phyloP scores from a whole-genome alignment of 2,888 invertebrate genomes.

The Galerucella pusilla region DNA sequence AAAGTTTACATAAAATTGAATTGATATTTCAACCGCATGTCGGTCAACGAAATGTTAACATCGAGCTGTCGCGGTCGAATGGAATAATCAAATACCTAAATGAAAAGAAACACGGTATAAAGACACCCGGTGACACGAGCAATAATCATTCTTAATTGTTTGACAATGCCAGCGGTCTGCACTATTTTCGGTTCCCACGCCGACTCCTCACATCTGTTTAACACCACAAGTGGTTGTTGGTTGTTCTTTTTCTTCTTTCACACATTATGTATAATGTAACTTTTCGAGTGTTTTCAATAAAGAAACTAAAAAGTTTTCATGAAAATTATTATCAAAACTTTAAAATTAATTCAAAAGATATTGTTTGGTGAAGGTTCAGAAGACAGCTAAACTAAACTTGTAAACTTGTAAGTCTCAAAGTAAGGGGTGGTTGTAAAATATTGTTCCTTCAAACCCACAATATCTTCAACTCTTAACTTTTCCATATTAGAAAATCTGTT shows the following conservation, averaged over 20 bases:
- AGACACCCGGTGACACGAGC: slow-evolving; percentile 53
- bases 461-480: neutral
- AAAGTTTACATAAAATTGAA: no score
- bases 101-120: slow-evolving; percentile 46
- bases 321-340: neutral
- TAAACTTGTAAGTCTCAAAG: no score
- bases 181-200: slow-evolving; percentile 51
- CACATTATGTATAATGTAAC: slow-evolving; percentile 1
- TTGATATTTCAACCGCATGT: no score
- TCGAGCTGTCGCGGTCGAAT: slow-evolving; percentile 12
- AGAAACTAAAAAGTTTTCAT: slow-evolving; percentile 17
- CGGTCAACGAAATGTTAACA: no score
- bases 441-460: neutral
- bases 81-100: slow-evolving; percentile 14
- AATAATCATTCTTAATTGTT: slow-evolving; percentile 55
- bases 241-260: slow-evolving; percentile 17
- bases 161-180: slow-evolving; percentile 54
- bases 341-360: neutral
- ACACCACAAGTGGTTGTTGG: slow-evolving; percentile 39
- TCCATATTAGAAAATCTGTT: neutral
- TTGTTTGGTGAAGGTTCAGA: no score
- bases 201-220: slow-evolving; percentile 47
- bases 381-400: no score
- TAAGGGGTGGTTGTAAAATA: no score
- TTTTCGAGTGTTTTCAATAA: slow-evolving; percentile 2